Evolutionary conservation across 2,797 vertebrate species (phyloP).

Genomic region (Poeciliopsis infans): DNA sequence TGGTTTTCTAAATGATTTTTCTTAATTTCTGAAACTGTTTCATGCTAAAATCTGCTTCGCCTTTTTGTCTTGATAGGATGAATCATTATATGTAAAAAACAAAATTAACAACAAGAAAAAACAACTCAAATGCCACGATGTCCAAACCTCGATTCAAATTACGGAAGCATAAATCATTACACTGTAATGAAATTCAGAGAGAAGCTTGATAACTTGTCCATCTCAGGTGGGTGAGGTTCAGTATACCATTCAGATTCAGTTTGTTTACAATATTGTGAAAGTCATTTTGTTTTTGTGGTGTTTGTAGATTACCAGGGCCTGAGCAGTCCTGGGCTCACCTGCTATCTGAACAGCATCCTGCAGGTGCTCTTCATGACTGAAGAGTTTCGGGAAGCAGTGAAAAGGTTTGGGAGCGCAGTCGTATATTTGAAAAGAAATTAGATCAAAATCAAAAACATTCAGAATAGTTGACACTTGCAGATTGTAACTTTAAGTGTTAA

Average conservation of each 20-base stretch:
- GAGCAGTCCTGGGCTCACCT: slow-evolving; percentile 75
- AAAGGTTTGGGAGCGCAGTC: slow-evolving; percentile 40
- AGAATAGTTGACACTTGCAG: background rate
- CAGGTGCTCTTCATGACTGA: slow-evolving; percentile 80
- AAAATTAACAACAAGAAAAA: background rate
- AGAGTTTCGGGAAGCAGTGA: slow-evolving; percentile 66
- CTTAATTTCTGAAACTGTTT: background rate
- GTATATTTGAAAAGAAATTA: background rate
- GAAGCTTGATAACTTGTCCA: slow-evolving; percentile 24
- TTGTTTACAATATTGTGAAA: background rate
- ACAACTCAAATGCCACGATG: slow-evolving; percentile 19
- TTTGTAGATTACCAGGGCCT: slow-evolving; percentile 68
- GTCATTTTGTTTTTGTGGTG: background rate
- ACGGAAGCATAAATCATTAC: slow-evolving; percentile 26
- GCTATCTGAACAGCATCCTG: slow-evolving; percentile 78
- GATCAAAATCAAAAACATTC: background rate
- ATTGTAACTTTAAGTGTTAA: background rate
- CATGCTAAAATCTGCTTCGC: background rate
- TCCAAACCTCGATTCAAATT: background rate
- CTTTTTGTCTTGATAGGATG: slow-evolving; percentile 14
- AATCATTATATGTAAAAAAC: background rate
- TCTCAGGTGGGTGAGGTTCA: slow-evolving; percentile 45
- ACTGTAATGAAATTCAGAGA: slow-evolving; percentile 3
- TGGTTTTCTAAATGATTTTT: background rate
- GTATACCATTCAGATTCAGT: background rate